Evolutionary conservation across 2,888 invertebrate genomes (phyloP).

Genomic region (Galeopsomyia nigrocyanea): DNA sequence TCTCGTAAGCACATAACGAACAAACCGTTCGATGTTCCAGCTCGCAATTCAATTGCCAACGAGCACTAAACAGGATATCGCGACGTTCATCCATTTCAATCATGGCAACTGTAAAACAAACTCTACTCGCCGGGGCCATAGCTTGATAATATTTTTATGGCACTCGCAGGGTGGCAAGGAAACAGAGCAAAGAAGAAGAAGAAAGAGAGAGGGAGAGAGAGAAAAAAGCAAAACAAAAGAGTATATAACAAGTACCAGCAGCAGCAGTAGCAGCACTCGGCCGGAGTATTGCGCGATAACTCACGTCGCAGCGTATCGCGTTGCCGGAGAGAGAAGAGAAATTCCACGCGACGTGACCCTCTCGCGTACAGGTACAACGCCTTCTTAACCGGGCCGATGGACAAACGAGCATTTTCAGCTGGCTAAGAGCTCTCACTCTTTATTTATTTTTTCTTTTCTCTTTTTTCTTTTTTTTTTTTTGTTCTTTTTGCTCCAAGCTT

Average conservation of each 20-base stretch:
- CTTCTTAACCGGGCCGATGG: slow-evolving; percentile 38
- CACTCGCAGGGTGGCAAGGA: background rate
- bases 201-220: slow-evolving; percentile 4
- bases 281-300: slow-evolving; percentile 53
- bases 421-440: slow-evolving; percentile 37
- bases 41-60: too few species aligned
- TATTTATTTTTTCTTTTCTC: slow-evolving; percentile 3
- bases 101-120: background rate
- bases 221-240: slow-evolving; percentile 2
- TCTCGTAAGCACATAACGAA: too few species aligned
- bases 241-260: too few species aligned
- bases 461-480: slow-evolving; percentile 13
- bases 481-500: background rate
- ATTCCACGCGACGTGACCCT: slow-evolving; percentile 48
- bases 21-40: too few species aligned
- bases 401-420: slow-evolving; percentile 44
- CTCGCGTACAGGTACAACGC: slow-evolving; percentile 6
- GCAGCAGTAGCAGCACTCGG: slow-evolving; percentile 3
- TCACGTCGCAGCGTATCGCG: slow-evolving; percentile 52
- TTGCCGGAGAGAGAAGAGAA: slow-evolving; percentile 38
- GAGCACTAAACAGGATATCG: slow-evolving; percentile 1
- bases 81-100: background rate
- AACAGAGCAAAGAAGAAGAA: slow-evolving; percentile 27
- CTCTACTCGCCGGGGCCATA: background rate
- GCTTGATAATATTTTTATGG: slow-evolving; percentile 32